These are phyloP conservation scores for Cephus pygmeus DNA, from an alignment of 2,888 invertebrate genomes.

Conservation along the genomic window DNA sequence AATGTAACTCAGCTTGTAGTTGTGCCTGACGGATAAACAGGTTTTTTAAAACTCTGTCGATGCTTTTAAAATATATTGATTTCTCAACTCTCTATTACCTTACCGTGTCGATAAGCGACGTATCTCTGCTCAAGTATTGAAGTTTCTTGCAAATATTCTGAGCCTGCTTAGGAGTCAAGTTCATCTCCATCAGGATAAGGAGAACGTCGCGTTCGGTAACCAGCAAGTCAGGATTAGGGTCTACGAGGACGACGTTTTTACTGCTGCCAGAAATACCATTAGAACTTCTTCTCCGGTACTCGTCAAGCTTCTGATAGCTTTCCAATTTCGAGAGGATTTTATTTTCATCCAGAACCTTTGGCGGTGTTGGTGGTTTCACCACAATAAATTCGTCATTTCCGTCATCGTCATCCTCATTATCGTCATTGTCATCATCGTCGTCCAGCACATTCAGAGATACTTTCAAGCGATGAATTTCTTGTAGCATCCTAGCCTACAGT, in stretches of 20 bases:
- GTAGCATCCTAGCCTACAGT: conserved; percentile 63
- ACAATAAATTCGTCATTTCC: conserved; percentile 24
- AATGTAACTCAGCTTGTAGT: neutral
- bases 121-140: conserved; percentile 44
- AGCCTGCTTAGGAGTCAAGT: conserved; percentile 50
- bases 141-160: conserved; percentile 49
- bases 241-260: conserved; percentile 43
- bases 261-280: conserved; percentile 7
- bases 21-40: neutral
- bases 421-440: conserved; percentile 54
- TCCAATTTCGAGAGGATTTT: conserved; percentile 43
- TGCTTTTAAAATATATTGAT: neutral
- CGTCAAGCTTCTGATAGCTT: conserved; percentile 30
- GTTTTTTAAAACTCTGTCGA: neutral
- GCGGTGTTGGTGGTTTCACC: conserved; percentile 50
- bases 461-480: conserved; percentile 64
- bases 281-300: conserved; percentile 18
- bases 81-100: neutral
- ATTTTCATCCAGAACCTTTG: conserved; percentile 47
- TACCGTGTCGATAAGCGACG: conserved; percentile 36
- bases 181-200: conserved; percentile 51
- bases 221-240: conserved; percentile 53
- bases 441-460: conserved; percentile 62
- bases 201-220: conserved; percentile 53
- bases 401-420: conserved; percentile 26